phyloP scores from a whole-genome alignment of 37 sponge, comb jelly and placozoan genomes.

The Amphimedon queenslandica region DNA sequence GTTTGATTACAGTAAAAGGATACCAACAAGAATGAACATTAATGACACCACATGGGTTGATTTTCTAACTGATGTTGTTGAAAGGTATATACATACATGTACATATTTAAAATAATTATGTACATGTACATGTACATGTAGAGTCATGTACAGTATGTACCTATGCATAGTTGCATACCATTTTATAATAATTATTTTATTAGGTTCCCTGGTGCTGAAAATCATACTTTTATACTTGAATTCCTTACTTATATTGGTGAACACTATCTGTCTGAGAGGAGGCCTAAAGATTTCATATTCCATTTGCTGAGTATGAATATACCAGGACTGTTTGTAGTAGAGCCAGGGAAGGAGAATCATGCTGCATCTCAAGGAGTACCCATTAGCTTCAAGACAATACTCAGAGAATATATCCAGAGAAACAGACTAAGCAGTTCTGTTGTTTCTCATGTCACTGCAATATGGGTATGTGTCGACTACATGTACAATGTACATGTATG shows the following conservation, averaged over 20 bases:
- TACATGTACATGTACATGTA: background rate
- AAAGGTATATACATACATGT: slow-evolving; percentile 11
- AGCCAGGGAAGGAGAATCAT: background rate
- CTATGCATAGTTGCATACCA: background rate
- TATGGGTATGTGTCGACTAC: slow-evolving; percentile 36
- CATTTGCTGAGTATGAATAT: slow-evolving; percentile 33
- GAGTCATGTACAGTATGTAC: background rate
- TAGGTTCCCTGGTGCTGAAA: slow-evolving; percentile 35
- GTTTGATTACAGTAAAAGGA: slow-evolving; percentile 11
- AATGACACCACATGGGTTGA: slow-evolving; percentile 38
- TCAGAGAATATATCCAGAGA: slow-evolving; percentile 35
- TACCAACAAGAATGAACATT: slow-evolving; percentile 33
- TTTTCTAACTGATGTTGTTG: slow-evolving; percentile 44
- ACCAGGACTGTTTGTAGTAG: slow-evolving; percentile 29
- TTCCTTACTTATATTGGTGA: slow-evolving; percentile 29
- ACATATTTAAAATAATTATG: no score
- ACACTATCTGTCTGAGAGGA: slow-evolving; percentile 18
- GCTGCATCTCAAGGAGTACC: background rate
- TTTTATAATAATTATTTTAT: background rate
- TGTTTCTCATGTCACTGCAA: slow-evolving; percentile 11
- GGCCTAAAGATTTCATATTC: slow-evolving; percentile 35
- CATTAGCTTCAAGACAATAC: background rate
- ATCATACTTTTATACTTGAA: slow-evolving; percentile 42
- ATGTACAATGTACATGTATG: no score
- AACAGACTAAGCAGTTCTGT: slow-evolving; percentile 14